These are phyloP conservation scores for Drosophila nannoptera DNA, from an alignment of 1,140 invertebrate genomes.

Conservation along the genomic window DNA sequence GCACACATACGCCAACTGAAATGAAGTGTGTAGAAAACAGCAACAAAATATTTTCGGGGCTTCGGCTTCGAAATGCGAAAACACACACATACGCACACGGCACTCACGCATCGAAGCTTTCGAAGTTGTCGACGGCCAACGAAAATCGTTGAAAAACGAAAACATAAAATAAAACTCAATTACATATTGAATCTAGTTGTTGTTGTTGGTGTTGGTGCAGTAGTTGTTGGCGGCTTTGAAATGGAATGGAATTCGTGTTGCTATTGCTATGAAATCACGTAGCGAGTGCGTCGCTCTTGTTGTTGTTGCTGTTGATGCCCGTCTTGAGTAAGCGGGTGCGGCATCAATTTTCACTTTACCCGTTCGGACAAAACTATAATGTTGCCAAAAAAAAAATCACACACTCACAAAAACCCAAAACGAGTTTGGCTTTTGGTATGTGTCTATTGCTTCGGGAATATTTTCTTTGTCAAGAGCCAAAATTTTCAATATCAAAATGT, in stretches of 20 bases:
- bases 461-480: conserved; percentile 39
- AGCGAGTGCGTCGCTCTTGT: conserved; percentile 40
- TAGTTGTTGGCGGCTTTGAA: conserved; percentile 58
- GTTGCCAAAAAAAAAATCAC: conserved; percentile 50
- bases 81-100: conserved; percentile 17
- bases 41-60: conserved; percentile 41
- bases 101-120: conserved; percentile 22
- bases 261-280: conserved; percentile 48
- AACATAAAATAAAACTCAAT: conserved; percentile 60
- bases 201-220: conserved; percentile 27
- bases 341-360: conserved; percentile 64
- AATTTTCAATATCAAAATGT: conserved; percentile 9
- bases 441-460: conserved; percentile 41
- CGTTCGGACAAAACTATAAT: conserved; percentile 14
- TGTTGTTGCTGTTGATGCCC: conserved; percentile 16
- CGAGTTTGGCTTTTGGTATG: conserved; percentile 52
- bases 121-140: conserved; percentile 46
- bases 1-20: conserved; percentile 23
- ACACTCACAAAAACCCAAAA: conserved; percentile 35
- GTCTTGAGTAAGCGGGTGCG: conserved; percentile 50
- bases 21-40: conserved; percentile 63
- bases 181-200: conserved; percentile 63
- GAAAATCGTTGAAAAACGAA: conserved; percentile 61
- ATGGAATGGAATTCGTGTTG: conserved; percentile 64
- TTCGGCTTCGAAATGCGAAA: conserved; percentile 30